Percentiles rank a stretch among this genome's conserved stretches.
Evolutionary conservation across 2,888 invertebrate species (phyloP).

Genomic region (Silvanus unidentatus): DNA sequence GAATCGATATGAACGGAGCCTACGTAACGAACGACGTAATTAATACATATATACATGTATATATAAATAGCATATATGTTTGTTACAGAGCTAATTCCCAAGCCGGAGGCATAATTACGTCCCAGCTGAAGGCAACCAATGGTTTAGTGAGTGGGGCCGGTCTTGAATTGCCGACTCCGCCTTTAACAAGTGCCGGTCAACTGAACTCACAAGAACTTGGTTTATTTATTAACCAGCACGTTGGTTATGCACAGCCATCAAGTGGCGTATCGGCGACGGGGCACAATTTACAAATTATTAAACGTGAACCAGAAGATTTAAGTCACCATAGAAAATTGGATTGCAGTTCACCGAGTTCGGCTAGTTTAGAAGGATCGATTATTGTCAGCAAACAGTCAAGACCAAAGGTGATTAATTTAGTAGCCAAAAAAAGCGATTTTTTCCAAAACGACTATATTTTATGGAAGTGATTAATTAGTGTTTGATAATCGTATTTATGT

Average conservation of each 20-base stretch:
- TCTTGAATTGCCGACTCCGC: slow-evolving; percentile 48
- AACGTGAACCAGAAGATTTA: slow-evolving; percentile 77
- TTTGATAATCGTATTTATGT: slow-evolving; percentile 3
- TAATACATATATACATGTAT: too few relatives aligned
- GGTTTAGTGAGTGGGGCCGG: slow-evolving; percentile 65
- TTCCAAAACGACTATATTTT: too few relatives aligned
- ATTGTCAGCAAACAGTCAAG: slow-evolving; percentile 51
- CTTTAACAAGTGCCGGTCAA: slow-evolving; percentile 48
- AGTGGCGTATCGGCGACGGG: slow-evolving; percentile 44
- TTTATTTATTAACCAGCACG: slow-evolving; percentile 56
- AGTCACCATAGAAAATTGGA: slow-evolving; percentile 62
- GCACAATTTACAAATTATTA: slow-evolving; percentile 63
- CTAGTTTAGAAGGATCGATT: slow-evolving; percentile 50
- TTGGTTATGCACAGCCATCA: slow-evolving; percentile 51
- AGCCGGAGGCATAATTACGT: slow-evolving; percentile 54
- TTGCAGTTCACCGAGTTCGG: slow-evolving; percentile 54
- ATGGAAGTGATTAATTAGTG: slow-evolving; percentile 1
- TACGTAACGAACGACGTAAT: slow-evolving; percentile 37
- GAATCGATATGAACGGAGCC: too few relatives aligned
- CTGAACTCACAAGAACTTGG: slow-evolving; percentile 56
- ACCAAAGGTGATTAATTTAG: slow-evolving; percentile 54
- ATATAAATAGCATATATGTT: too few relatives aligned
- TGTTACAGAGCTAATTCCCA: slow-evolving; percentile 47
- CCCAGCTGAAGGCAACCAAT: slow-evolving; percentile 65
- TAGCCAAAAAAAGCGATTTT: slow-evolving; percentile 28